Evolutionary conservation across 2,797 vertebrate species (phyloP).

Genomic region (Yasuhikotakia modesta): DNA sequence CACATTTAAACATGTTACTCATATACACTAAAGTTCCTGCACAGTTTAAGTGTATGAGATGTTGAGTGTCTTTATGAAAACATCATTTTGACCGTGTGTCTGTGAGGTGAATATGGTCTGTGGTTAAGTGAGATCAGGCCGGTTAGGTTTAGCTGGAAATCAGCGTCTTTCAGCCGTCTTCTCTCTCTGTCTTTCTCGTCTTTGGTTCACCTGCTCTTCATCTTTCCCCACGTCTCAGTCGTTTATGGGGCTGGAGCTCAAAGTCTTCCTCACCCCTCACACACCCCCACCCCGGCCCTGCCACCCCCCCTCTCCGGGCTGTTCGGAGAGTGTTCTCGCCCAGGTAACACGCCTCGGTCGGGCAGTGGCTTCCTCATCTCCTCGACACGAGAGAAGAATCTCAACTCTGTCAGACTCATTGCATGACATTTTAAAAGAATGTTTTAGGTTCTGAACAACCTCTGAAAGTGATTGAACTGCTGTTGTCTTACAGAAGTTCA

Average conservation of each 20-base stretch:
- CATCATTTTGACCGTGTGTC: too few species aligned
- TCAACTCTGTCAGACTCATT: not conserved
- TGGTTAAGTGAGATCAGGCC: not conserved
- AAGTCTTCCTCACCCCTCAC: constrained; percentile 69
- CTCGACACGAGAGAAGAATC: not conserved
- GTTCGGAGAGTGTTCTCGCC: constrained; percentile 88
- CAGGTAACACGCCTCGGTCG: constrained; percentile 85
- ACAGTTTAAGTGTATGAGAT: too few species aligned
- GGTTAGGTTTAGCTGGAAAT: not conserved
- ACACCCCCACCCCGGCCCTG: constrained; percentile 63
- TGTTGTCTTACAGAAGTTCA: not conserved
- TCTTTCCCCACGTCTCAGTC: constrained; percentile 74
- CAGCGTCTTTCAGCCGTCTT: constrained; percentile 50
- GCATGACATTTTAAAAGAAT: not conserved
- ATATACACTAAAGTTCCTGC: not conserved
- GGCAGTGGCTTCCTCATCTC: constrained; percentile 66
- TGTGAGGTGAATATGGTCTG: not conserved
- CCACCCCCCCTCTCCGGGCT: constrained; percentile 67
- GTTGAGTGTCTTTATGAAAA: too few species aligned
- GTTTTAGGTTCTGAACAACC: not conserved
- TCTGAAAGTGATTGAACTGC: not conserved
- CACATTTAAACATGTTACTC: not conserved
- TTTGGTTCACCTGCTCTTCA: constrained; percentile 35
- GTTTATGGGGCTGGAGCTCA: constrained; percentile 89
- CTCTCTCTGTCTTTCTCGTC: constrained; percentile 38